Percentiles rank a stretch among this genome's conserved stretches.
Conservation (phyloP, 1,140 invertebrate species). For the Acromyrmex heyeri region DNA sequence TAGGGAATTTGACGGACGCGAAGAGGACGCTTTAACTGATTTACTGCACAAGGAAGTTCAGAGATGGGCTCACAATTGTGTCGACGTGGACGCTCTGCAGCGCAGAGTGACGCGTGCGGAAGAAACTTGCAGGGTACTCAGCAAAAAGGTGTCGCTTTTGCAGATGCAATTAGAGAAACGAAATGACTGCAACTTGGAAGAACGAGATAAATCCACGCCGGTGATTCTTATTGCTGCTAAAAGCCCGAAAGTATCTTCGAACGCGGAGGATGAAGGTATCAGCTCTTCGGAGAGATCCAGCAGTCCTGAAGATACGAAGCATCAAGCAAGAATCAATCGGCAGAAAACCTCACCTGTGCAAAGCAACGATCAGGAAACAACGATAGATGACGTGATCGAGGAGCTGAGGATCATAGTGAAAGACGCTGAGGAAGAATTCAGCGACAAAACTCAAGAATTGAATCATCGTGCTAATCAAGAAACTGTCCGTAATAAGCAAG, state of each 20-base stretch:
- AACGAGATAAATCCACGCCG: constrained; percentile 68
- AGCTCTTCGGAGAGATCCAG: constrained; percentile 93
- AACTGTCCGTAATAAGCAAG: constrained; percentile 19
- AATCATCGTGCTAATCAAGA: constrained; percentile 23
- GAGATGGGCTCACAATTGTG: constrained; percentile 83
- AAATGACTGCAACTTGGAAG: constrained; percentile 79
- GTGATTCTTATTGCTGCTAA: constrained; percentile 21
- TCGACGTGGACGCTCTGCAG: constrained; percentile 84
- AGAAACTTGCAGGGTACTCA: constrained; percentile 82
- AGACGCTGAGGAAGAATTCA: constrained; percentile 92
- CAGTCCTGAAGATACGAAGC: constrained; percentile 88
- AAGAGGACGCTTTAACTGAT: constrained; percentile 78
- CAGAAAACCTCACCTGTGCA: constrained; percentile 78
- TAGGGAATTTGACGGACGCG: constrained; percentile 87
- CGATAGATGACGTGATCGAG: constrained; percentile 95
- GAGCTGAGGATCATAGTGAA: constrained; percentile 94
- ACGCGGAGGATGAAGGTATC: constrained; percentile 94
- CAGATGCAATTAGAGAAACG: constrained; percentile 82
- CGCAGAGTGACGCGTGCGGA: constrained; percentile 81
- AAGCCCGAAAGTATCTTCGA: constrained; percentile 88
- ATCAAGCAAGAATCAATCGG: constrained; percentile 46
- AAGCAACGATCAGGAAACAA: constrained; percentile 92
- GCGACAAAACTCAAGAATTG: constrained; percentile 78
- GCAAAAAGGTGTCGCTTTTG: constrained; percentile 81
- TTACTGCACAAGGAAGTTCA: constrained; percentile 82